Conservation (phyloP, 2,888 invertebrate genomes). For the Philonicus albiceps region DNA sequence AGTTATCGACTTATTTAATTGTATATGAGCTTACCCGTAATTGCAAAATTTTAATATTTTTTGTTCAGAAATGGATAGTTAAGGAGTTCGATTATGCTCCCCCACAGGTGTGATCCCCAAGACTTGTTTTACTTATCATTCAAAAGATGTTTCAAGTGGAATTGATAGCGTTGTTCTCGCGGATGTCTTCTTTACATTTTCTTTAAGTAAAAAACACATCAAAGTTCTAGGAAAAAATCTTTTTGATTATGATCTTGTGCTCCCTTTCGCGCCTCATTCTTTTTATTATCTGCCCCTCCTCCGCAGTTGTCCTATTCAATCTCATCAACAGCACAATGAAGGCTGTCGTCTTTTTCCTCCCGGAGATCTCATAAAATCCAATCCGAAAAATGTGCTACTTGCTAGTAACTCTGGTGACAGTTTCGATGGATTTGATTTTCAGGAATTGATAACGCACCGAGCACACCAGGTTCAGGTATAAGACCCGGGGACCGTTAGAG, state of each 20-base stretch:
- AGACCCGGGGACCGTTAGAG: neutral
- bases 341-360: neutral
- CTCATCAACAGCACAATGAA: neutral
- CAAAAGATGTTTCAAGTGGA: neutral
- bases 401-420: constrained; percentile 32
- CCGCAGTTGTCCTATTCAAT: neutral
- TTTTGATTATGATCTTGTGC: neutral
- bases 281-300: neutral
- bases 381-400: constrained; percentile 33
- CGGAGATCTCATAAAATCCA: constrained; percentile 20
- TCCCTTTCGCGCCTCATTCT: neutral
- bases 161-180: neutral
- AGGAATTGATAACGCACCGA: constrained; percentile 37
- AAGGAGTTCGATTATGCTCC: neutral
- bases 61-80: neutral
- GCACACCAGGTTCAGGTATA: neutral
- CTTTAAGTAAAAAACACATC: neutral
- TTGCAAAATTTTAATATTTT: neutral
- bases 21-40: neutral
- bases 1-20: too few species aligned
- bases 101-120: neutral
- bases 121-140: neutral
- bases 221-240: neutral
- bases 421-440: constrained; percentile 37
- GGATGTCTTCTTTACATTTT: neutral